Base-by-base conservation (phyloP, 37 sponge, comb jelly and placozoan genomes). In the Beroe forskalii region DNA sequence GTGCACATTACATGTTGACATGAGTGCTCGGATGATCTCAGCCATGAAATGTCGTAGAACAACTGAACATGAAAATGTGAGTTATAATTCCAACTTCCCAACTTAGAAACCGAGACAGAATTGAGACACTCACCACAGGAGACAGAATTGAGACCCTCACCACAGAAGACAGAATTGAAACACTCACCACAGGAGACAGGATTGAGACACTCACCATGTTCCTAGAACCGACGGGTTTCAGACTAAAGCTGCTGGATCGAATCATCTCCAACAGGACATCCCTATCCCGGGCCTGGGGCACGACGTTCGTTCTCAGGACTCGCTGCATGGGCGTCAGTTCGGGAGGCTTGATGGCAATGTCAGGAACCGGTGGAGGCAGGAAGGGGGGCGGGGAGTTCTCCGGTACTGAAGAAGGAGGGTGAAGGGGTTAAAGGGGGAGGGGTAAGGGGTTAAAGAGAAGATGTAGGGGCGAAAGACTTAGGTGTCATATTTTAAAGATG, bases 211-310 rank as follows among this genome's bases (percentile, higher is more conserved):
- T 48, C 55, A 48, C 55, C 55, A 48, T 48, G 12, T 69, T 9
- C 19, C 32, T 28, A 69, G 32, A 33, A n/a, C n/a, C n/a, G 48
- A 80, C 86, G n/a, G 86, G 86, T 27, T 44, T 41, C 30, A 80
- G 40, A 38, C 35, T 80, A 24, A 80, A 80, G 30, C 86, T 80
- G 30, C 86, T 80, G 3, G 86, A 80, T 23, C 86, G 1, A 23
- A 80, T 80, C 86, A 80, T 80, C 44, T 80, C 86, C 86, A 80
- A 37, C 48, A 80, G 44, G 0, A n/a, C 35, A 30, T 80, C 48
- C 28, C 86, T 39, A 1, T 37, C 86, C 40, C 28, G 44, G 48
- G 86, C n/a, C 31, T 23, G 14, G 0, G 86, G 48, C 0, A 80
- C 86, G 8, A 38, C 86, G 28, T 80, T 44, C 12, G 86, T 80